Conservation (phyloP, 2,888 invertebrate species). For the Noctua janthe region DNA sequence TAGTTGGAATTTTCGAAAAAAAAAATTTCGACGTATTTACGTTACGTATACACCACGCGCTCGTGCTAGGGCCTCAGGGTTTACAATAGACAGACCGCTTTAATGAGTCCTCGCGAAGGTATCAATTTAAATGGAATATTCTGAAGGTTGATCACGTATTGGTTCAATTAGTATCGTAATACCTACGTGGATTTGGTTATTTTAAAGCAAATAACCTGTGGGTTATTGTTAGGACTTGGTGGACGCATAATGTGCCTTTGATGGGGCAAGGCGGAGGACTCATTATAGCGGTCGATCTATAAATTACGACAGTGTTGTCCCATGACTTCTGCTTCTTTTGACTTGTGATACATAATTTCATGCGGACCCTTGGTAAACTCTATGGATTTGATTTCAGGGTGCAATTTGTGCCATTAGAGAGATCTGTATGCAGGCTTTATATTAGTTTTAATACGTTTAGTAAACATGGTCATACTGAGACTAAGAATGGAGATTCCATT, state of each 20-base stretch:
- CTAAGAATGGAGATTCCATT: conserved; percentile 52
- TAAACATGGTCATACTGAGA: conserved; percentile 45
- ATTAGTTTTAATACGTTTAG: conserved; percentile 49
- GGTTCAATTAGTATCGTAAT: too few species aligned
- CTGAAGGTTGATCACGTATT: too few species aligned
- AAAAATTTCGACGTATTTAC: not conserved
- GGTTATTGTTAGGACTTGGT: too few species aligned
- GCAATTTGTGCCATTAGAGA: conserved; percentile 74
- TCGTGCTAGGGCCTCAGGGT: too few species aligned
- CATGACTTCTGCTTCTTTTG: not conserved
- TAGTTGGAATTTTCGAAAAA: not conserved
- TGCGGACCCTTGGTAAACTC: conserved; percentile 26
- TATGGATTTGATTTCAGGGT: conserved; percentile 69
- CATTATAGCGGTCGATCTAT: too few species aligned
- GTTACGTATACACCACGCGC: not conserved
- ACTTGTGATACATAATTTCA: not conserved
- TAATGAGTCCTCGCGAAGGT: too few species aligned
- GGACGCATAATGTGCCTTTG: too few species aligned
- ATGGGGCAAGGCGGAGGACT: too few species aligned
- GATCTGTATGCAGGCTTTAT: conserved; percentile 72
- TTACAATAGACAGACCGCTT: not conserved
- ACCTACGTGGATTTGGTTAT: too few species aligned
- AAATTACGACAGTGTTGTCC: not conserved
- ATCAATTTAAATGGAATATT: too few species aligned
- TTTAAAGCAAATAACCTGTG: too few species aligned